Evolutionary conservation across 2,888 invertebrate species (phyloP).

Genomic region (Syrphus vitripennis): DNA sequence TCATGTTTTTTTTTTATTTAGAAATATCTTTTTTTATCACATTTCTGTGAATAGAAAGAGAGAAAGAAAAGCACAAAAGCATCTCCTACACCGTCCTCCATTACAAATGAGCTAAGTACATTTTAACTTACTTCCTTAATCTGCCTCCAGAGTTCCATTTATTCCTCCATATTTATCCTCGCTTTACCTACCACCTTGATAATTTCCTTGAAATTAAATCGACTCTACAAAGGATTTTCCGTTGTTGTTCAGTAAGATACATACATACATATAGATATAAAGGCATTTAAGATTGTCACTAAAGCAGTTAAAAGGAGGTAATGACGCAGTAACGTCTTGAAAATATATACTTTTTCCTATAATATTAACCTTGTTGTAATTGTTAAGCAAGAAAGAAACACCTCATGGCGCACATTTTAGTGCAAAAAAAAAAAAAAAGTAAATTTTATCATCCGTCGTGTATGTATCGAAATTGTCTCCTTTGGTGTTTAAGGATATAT

Average conservation of each 20-base stretch:
- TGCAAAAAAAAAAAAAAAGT: background rate
- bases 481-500: background rate
- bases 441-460: background rate
- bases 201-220: conserved; percentile 11
- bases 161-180: background rate
- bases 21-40: background rate
- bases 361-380: background rate
- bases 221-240: conserved; percentile 12
- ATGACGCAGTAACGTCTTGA: background rate
- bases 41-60: background rate
- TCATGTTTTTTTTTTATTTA: background rate
- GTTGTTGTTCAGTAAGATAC: background rate
- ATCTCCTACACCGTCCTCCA: background rate
- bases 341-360: background rate
- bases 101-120: background rate
- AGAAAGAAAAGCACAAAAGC: background rate
- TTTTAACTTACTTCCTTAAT: background rate
- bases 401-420: background rate
- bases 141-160: background rate
- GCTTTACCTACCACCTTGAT: background rate
- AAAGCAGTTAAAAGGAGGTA: background rate
- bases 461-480: background rate
- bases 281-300: background rate
- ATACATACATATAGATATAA: no score
- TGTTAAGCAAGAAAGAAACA: background rate